Base-by-base conservation (phyloP, 2,888 invertebrate species). In the Homarus gammarus region DNA sequence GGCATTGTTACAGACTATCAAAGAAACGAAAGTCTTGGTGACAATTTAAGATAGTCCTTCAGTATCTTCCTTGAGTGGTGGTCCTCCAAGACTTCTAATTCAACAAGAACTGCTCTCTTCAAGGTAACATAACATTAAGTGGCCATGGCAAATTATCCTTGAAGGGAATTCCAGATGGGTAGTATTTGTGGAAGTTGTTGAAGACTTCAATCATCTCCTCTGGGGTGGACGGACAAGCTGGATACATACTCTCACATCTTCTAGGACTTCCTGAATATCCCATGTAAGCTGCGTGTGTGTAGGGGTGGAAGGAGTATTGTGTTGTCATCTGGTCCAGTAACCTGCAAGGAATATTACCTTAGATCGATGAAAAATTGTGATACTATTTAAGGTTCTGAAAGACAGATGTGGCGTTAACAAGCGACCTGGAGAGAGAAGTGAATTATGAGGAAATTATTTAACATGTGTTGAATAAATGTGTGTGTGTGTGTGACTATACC, bases 281-380 rank as follows among this genome's bases (percentile, higher is more conserved):
- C 92, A 90, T 90, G 79, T 83, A 89, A 33, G 92, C 92, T 1
- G 92, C 92, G 33, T 87, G 89, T 8, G 90, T 92, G 84, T 92
- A 92, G n/a, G 92, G 92, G 75, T 90, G 86, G 79, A 92, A 89
- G 33, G 92, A 92, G 61, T 91, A 88, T 12, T 79, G 51, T 12
- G 81, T 83, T 89, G 89, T 86, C 89, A 92, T 78, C 64, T 86
- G 83, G 75, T 92, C 90, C 56, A 92, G 49, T 18, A 90, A 22
- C 18, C 92, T 91, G 91, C 22, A 56, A 78, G 64, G 44, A 61
- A 64, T 8, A 40, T 15, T n/a, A n/a, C n/a, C n/a, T n/a, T n/a
- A n/a, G n/a, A n/a, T n/a, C n/a, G n/a, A n/a, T n/a, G n/a, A n/a
- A n/a, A n/a, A n/a, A n/a, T n/a, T n/a, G n/a, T n/a, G n/a, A n/a